Evolutionary conservation across 2,113 vertebrate genomes (phyloP).

Genomic region (Calyptommatus sinebrachiatus): DNA sequence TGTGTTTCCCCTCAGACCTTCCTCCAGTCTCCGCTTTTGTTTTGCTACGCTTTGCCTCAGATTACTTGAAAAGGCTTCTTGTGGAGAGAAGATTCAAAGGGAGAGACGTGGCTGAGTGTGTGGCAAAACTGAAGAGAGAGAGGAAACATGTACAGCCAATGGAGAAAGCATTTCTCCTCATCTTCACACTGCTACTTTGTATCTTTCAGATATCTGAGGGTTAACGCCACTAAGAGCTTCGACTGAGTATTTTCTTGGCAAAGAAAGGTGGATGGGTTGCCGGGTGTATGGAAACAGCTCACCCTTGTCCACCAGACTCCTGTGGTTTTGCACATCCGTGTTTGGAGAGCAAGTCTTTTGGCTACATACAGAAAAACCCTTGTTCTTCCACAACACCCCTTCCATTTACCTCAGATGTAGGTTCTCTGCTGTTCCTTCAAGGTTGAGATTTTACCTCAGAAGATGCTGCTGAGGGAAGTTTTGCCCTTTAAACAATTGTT

Average conservation of each 20-base stretch:
- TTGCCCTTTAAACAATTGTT: background rate
- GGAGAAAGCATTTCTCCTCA: background rate
- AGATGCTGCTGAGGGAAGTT: constrained; percentile 23
- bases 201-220: constrained; percentile 41
- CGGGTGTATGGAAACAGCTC: background rate
- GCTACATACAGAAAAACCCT: rapidly evolving
- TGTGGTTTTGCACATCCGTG: background rate
- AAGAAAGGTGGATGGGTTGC: constrained; percentile 25
- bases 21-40: background rate
- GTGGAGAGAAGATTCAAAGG: background rate
- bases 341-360: background rate
- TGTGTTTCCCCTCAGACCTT: background rate
- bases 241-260: constrained; percentile 25
- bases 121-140: background rate
- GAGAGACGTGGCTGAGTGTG: background rate
- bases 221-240: constrained; percentile 42
- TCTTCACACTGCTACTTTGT: background rate
- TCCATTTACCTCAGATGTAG: constrained; percentile 8
- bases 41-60: background rate
- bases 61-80: too few relatives aligned
- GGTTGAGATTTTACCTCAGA: background rate
- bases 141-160: background rate
- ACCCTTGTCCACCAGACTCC: rapidly evolving
- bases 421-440: background rate
- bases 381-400: background rate